Conservation (phyloP, 2,797 vertebrate genomes). For the Gymnodraco acuticeps region DNA sequence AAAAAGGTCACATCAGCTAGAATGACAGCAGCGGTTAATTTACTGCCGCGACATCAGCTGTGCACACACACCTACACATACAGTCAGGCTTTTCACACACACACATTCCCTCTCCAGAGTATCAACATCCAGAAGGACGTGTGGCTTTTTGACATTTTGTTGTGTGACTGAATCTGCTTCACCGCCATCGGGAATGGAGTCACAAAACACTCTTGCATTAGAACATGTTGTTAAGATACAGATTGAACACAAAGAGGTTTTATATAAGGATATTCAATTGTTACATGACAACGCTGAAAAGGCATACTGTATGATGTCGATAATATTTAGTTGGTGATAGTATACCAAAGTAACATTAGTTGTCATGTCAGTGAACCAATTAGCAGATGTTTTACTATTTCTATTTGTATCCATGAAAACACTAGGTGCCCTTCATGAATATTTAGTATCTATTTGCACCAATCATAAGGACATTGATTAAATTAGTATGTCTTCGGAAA, state of each 20-base stretch:
- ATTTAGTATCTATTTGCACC: background rate
- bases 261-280: background rate
- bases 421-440: background rate
- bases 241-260: background rate
- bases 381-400: background rate
- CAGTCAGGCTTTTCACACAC: background rate
- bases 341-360: background rate
- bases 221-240: background rate
- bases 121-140: conserved; percentile 24
- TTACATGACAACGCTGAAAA: background rate
- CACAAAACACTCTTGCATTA: background rate
- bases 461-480: background rate
- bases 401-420: background rate
- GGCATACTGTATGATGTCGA: too few species aligned
- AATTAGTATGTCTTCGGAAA: background rate
- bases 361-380: conserved; percentile 2
- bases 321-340: background rate
- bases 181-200: background rate
- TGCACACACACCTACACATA: conserved; percentile 4
- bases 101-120: background rate
- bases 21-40: conserved; percentile 53
- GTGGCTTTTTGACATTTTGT: conserved; percentile 34
- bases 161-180: conserved; percentile 28
- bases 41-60: conserved; percentile 12
- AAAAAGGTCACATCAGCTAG: conserved; percentile 63